Evolutionary conservation across 2,888 invertebrate genomes (phyloP).

Genomic region (Crematogaster levior): DNA sequence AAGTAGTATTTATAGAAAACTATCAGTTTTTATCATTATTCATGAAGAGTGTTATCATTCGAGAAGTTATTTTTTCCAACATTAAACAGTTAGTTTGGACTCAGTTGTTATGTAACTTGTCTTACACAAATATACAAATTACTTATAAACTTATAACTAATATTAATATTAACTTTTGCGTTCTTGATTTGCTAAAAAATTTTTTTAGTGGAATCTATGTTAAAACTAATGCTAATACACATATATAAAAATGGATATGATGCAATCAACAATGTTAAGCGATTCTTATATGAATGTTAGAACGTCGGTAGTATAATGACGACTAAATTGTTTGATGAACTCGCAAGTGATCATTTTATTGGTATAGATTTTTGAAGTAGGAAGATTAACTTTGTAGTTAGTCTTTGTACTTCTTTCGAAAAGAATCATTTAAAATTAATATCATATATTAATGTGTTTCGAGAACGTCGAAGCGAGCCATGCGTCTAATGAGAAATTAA

Average conservation of each 20-base stretch:
- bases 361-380: neutral
- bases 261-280: neutral
- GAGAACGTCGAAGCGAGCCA: conserved; percentile 20
- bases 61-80: neutral
- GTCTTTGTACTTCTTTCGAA: neutral
- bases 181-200: neutral
- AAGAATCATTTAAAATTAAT: conserved; percentile 41
- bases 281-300: neutral
- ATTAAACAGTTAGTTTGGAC: neutral
- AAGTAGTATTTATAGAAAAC: neutral
- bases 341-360: conserved; percentile 1
- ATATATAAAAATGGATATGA: neutral
- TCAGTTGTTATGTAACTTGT: neutral
- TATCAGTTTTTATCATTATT: neutral
- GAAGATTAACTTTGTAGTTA: conserved; percentile 24
- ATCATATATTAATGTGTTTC: conserved; percentile 53
- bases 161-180: neutral
- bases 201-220: neutral
- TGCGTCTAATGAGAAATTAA: conserved; percentile 61
- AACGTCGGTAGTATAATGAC: neutral
- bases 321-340: conserved; percentile 13
- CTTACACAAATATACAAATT: no score
- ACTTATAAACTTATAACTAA: no score
- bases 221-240: neutral
- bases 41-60: neutral